phyloP scores from a whole-genome alignment of 2,113 vertebrate species.

The Tupaia chinensis region DNA sequence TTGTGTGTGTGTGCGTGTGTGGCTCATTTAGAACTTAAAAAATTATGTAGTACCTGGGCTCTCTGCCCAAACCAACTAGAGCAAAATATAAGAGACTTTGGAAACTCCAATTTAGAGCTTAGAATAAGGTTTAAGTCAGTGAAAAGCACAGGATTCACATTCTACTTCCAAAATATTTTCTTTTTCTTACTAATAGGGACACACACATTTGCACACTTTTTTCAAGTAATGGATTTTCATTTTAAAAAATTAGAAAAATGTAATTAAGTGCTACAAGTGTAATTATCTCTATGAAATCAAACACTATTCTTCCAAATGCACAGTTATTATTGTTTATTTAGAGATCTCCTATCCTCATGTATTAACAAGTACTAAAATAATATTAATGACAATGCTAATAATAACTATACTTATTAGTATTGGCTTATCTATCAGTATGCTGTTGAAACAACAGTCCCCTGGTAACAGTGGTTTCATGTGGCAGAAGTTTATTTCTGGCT shows the following conservation, averaged over 20 bases:
- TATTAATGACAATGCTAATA: neutral
- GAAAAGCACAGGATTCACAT: neutral
- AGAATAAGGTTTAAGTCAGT: constrained; percentile 15
- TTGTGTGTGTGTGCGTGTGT: neutral
- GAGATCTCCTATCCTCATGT: neutral
- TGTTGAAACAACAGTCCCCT: neutral
- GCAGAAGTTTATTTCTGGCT: neutral
- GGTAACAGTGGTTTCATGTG: neutral
- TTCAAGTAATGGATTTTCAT: constrained; percentile 37
- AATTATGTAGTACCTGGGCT: constrained; percentile 13
- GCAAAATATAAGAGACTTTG: constrained; percentile 20
- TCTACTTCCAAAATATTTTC: neutral
- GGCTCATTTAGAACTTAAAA: constrained; percentile 44
- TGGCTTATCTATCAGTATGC: neutral
- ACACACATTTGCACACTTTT: neutral
- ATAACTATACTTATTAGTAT: neutral
- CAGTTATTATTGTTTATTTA: neutral
- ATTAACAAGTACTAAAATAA: neutral
- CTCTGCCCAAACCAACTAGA: constrained; percentile 17
- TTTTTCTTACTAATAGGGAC: neutral
- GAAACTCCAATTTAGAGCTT: neutral
- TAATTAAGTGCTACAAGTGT: neutral
- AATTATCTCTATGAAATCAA: neutral
- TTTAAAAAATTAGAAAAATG: constrained; percentile 9
- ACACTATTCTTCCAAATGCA: neutral